A percentile compares a stretch with the other conserved stretches of the same genome.
These are phyloP conservation scores for Diadegma fenestrale DNA, from an alignment of 2,888 invertebrate genomes.

Conservation along the genomic window DNA sequence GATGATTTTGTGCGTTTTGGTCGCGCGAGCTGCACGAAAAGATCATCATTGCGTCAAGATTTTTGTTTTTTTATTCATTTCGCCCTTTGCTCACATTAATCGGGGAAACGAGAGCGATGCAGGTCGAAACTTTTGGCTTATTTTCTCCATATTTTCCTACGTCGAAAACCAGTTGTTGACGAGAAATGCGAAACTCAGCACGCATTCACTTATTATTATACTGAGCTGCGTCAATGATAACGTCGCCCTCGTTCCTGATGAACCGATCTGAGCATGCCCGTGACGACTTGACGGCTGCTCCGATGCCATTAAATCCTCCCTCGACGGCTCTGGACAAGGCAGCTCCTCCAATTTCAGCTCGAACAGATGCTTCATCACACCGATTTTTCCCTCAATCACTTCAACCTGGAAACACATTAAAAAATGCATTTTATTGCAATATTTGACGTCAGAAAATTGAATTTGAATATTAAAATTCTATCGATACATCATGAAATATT, in stretches of 20 bases:
- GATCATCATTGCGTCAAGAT: slow-evolving; percentile 27
- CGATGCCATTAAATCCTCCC: slow-evolving; percentile 83
- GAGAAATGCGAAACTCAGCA: slow-evolving; percentile 70
- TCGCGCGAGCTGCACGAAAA: slow-evolving; percentile 51
- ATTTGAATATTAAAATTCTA: not conserved
- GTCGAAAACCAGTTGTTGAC: slow-evolving; percentile 75
- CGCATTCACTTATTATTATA: slow-evolving; percentile 66
- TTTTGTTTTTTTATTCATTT: slow-evolving; percentile 11
- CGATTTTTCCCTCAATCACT: slow-evolving; percentile 78
- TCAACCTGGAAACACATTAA: slow-evolving; percentile 71
- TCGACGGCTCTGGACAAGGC: slow-evolving; percentile 81
- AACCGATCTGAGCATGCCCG: slow-evolving; percentile 78
- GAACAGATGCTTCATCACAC: slow-evolving; percentile 79
- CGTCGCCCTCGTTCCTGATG: slow-evolving; percentile 78
- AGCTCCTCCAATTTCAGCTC: slow-evolving; percentile 80
- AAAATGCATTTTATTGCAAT: slow-evolving; percentile 26
- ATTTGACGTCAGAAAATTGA: not conserved
- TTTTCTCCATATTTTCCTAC: slow-evolving; percentile 74
- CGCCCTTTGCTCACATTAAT: slow-evolving; percentile 19
- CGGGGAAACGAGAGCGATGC: slow-evolving; percentile 30
- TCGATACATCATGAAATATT: too few species aligned
- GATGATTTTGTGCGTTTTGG: slow-evolving; percentile 58
- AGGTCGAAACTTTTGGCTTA: slow-evolving; percentile 18
- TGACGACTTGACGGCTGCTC: slow-evolving; percentile 82
- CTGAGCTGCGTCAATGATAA: slow-evolving; percentile 74